Percentiles rank a stretch among this genome's conserved stretches.
phyloP scores from a whole-genome alignment of 2,888 invertebrate genomes.

The Drosophila mulleri region DNA sequence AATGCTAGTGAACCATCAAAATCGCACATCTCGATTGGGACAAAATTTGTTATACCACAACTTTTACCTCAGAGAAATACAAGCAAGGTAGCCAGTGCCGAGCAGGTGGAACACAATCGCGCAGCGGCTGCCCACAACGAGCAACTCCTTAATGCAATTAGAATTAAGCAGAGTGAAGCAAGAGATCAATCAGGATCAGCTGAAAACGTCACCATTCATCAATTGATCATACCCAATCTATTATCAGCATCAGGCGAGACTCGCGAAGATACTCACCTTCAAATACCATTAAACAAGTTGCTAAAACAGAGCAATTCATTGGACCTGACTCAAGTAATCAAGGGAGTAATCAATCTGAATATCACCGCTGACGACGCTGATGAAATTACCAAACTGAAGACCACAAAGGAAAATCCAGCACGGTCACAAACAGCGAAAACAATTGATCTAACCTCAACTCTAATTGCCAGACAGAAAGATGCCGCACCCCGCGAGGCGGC shows the following conservation, averaged over 20 bases:
- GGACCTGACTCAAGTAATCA: conserved; percentile 33
- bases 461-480: conserved; percentile 58
- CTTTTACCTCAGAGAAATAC: conserved; percentile 41
- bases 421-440: neutral
- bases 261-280: conserved; percentile 27
- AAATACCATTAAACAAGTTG: conserved; percentile 59
- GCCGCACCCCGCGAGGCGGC: conserved; percentile 59
- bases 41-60: conserved; percentile 44
- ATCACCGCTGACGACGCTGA: conserved; percentile 33
- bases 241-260: conserved; percentile 21
- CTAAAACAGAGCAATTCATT: conserved; percentile 28
- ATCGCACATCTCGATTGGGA: conserved; percentile 5
- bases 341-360: conserved; percentile 30
- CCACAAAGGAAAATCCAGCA: neutral
- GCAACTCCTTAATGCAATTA: conserved; percentile 51
- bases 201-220: conserved; percentile 21
- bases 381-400: conserved; percentile 28
- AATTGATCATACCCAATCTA: conserved; percentile 64
- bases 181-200: neutral
- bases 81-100: conserved; percentile 4
- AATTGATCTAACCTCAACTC: conserved; percentile 79
- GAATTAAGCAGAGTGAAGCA: conserved; percentile 2
- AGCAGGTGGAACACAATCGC: conserved; percentile 31
- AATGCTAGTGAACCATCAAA: conserved; percentile 43
- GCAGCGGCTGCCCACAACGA: conserved; percentile 45